phyloP scores from a whole-genome alignment of 2,888 invertebrate genomes.

The Scelioninae gen. 2 region DNA sequence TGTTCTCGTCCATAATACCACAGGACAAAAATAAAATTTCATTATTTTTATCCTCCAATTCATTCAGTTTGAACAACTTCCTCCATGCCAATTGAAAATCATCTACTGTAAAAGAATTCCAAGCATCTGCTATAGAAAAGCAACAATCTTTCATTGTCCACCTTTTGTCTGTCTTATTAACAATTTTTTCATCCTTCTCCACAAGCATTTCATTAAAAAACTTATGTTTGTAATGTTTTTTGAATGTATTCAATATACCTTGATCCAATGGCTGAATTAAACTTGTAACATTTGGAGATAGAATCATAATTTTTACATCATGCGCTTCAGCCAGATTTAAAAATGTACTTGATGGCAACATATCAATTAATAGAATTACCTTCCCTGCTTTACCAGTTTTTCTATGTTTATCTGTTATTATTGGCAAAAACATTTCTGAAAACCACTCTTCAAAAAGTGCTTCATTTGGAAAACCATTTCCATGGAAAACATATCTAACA shows the following conservation, averaged over 20 bases:
- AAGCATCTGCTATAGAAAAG: constrained; percentile 46
- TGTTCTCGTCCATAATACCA: constrained; percentile 36
- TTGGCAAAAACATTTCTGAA: constrained; percentile 41
- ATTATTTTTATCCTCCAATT: constrained; percentile 47
- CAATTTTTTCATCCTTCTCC: constrained; percentile 41
- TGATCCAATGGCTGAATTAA: constrained; percentile 50
- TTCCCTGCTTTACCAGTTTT: constrained; percentile 1
- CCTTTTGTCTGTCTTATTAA: constrained; percentile 41
- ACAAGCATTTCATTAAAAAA: constrained; percentile 53
- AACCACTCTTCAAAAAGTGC: constrained; percentile 50
- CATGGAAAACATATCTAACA: constrained; percentile 51
- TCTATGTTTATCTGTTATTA: constrained; percentile 5
- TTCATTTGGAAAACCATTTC: constrained; percentile 47
- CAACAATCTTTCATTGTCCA: constrained; percentile 58
- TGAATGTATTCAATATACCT: constrained; percentile 41
- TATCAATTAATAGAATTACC: constrained; percentile 40
- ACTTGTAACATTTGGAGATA: constrained; percentile 48
- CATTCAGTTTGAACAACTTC: constrained; percentile 42
- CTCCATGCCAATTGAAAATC: constrained; percentile 52
- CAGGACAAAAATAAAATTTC: constrained; percentile 49
- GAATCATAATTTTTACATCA: constrained; percentile 35
- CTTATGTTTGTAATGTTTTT: constrained; percentile 46
- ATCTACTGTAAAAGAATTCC: constrained; percentile 45
- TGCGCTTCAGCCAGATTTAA: constrained; percentile 32
- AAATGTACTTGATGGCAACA: constrained; percentile 29